A percentile compares a stretch with the other conserved stretches of the same genome.
These are phyloP conservation scores for Drosophila leontia DNA, from an alignment of 1,140 invertebrate species.

Conservation along the genomic window DNA sequence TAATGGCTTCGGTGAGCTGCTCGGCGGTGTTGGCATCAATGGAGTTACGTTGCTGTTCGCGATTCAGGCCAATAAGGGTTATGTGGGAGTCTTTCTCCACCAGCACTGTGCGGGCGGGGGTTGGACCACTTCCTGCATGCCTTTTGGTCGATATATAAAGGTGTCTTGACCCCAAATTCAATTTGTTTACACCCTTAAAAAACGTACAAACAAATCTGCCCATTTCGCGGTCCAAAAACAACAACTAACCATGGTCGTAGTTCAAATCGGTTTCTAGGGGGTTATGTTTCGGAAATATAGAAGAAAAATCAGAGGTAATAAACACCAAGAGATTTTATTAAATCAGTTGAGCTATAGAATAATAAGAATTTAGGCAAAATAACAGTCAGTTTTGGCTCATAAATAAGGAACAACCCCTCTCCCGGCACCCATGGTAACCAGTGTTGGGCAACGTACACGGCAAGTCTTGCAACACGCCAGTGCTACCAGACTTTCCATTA, in stretches of 20 bases:
- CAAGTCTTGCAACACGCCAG: too few relatives aligned
- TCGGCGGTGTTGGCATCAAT: conserved; percentile 89
- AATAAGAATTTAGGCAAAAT: neutral
- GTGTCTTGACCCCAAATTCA: conserved; percentile 13
- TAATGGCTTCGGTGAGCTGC: conserved; percentile 89
- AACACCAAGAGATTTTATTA: neutral
- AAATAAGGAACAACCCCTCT: neutral
- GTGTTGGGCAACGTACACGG: conserved; percentile 29
- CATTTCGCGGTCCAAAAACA: conserved; percentile 42
- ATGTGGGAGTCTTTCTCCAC: conserved; percentile 86
- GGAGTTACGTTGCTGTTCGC: conserved; percentile 92
- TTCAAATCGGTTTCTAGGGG: neutral
- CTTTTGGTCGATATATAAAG: conserved; percentile 20
- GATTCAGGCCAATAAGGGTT: conserved; percentile 93
- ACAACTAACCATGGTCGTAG: neutral
- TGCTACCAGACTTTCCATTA: too few relatives aligned
- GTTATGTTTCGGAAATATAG: too few relatives aligned
- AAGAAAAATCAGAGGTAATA: too few relatives aligned
- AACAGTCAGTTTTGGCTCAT: neutral
- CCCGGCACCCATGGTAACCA: neutral
- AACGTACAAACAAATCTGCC: conserved; percentile 52
- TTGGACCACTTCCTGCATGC: conserved; percentile 3
- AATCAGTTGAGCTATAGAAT: neutral
- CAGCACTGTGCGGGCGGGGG: conserved; percentile 37
- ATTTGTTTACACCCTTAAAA: conserved; percentile 12